phyloP scores from a whole-genome alignment of 1,140 invertebrate genomes.

The Lysiphlebus fabarum region DNA sequence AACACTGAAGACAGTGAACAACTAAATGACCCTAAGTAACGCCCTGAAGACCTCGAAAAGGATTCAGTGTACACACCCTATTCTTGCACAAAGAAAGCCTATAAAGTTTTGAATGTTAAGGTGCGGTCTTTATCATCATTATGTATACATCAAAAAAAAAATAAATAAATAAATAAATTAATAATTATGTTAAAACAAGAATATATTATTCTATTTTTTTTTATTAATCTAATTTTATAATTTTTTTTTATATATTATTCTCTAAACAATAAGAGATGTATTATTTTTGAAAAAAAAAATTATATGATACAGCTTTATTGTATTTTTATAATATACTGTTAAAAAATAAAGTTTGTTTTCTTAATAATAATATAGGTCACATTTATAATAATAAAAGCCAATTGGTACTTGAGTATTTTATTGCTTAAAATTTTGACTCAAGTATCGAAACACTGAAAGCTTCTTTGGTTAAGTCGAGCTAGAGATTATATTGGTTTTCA shows the following conservation, averaged over 20 bases:
- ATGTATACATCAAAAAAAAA: neutral
- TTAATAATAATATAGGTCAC: neutral
- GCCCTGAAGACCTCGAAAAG: slow-evolving; percentile 16
- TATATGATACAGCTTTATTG: no score
- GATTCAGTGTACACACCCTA: slow-evolving; percentile 14
- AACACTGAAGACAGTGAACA: neutral
- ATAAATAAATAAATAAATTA: neutral
- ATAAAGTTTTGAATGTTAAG: no score
- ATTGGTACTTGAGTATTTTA: neutral
- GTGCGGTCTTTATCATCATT: slow-evolving; percentile 15
- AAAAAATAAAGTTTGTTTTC: neutral
- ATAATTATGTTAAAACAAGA: no score
- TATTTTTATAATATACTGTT: no score
- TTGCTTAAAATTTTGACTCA: neutral
- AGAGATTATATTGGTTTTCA: slow-evolving; percentile 19
- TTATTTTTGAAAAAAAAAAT: no score
- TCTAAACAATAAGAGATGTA: no score
- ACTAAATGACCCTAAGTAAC: slow-evolving; percentile 21
- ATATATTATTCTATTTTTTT: neutral
- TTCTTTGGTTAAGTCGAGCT: slow-evolving; percentile 13
- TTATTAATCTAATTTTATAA: no score
- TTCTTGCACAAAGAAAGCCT: neutral
- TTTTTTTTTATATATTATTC: no score
- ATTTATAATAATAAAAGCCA: slow-evolving; percentile 4
- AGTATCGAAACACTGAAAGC: slow-evolving; percentile 12